Evolutionary conservation across 2,797 vertebrate genomes (phyloP), one percentile per base, ranked within the genome.

Genomic region (Lutjanus argentimaculatus): DNA sequence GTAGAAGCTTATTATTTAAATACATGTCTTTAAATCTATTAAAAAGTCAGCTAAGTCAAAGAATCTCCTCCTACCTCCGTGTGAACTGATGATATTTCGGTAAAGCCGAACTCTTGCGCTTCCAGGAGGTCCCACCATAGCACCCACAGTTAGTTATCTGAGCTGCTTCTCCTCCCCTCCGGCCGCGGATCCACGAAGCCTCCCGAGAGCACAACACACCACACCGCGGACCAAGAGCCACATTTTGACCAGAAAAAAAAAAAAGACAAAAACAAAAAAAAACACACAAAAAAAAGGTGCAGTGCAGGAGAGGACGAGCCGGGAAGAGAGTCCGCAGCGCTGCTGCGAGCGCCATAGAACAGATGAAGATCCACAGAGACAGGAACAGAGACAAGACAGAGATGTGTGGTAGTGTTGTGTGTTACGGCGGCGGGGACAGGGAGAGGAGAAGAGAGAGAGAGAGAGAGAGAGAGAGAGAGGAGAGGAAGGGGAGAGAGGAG

Each of bases 81-180:
- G 58, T 22, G 82, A 85, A 67, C 6, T 43, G 80, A 7, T 51
- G 76, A 68, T 57, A 19, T 72, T 40, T 57, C 15, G 42, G 64
- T 45, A 82, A 65, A 83, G 62, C 74, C 16, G 16, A 87, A 86
- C 85, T 85, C 84, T 63, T 68, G 65, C n/a, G 8, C 62, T 58
- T 71, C 84, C 90, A n/a, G 83, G 74, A 81, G 78, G 77, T 88
- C 79, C 85, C 84, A 87, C 86, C 91, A 90, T 85, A 89, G 83
- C 80, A 86, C n/a, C 73, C 45, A 30, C 25, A 16, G 19, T 56
- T 30, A 52, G 65, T 85, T 85, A 68, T 49, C 71, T 70, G 67
- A 46, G 82, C 79, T 52, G 74, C 63, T 74, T 42, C 58, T 25
- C 63, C 62, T 81, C 55, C 21, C 43, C 72, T 62, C 43, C 72